Evolutionary conservation across 2,888 invertebrate genomes (phyloP).

Genomic region (Ophion slaviceki): DNA sequence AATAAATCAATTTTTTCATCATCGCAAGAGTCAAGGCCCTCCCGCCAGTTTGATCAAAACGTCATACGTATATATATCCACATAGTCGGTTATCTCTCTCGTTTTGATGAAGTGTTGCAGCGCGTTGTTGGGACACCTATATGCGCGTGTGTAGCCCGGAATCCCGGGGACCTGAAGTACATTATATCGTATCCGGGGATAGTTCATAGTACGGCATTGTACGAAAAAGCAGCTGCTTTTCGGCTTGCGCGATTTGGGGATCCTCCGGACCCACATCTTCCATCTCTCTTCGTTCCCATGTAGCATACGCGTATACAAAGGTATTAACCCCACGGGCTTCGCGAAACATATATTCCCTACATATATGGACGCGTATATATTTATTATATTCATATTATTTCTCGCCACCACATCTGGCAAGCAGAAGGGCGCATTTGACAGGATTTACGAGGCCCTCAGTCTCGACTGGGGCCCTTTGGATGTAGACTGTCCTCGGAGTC

Average conservation of each 20-base stretch:
- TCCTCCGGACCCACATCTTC: conserved; percentile 27
- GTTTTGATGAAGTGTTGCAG: conserved; percentile 80
- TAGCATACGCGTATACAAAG: conserved; percentile 71
- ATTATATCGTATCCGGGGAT: conserved; percentile 80
- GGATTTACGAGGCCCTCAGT: background rate
- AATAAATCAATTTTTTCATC: conserved; percentile 18
- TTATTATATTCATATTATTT: conserved; percentile 38
- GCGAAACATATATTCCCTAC: conserved; percentile 29
- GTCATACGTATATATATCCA: conserved; percentile 1
- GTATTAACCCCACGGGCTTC: conserved; percentile 75
- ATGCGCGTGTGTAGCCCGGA: conserved; percentile 39
- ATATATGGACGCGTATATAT: conserved; percentile 21
- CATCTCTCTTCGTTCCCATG: conserved; percentile 46
- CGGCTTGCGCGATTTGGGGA: conserved; percentile 32
- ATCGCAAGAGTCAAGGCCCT: conserved; percentile 14
- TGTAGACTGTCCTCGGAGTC: too few species aligned
- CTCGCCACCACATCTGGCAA: background rate
- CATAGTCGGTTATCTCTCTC: conserved; percentile 5
- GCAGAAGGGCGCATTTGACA: background rate
- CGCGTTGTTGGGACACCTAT: conserved; percentile 45
- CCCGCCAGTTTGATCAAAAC: conserved; percentile 17
- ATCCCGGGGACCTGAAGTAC: conserved; percentile 75
- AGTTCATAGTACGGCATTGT: conserved; percentile 74
- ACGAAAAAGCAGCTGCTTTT: conserved; percentile 78
- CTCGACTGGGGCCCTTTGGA: background rate